Evolutionary conservation across 2,797 vertebrate species (phyloP).

Genomic region (Acanthurus tractus): DNA sequence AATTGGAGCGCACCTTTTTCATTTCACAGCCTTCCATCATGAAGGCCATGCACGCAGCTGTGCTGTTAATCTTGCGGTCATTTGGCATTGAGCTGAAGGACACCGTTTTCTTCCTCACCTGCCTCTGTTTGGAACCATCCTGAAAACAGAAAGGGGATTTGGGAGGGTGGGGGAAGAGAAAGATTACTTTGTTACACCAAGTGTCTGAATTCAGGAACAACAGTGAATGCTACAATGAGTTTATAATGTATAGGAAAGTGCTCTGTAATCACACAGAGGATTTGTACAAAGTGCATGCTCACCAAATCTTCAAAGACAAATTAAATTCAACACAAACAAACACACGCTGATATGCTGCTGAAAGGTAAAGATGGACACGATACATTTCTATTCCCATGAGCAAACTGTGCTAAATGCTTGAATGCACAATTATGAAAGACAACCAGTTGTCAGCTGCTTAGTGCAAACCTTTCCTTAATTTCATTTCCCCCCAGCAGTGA

Average conservation of each 20-base stretch:
- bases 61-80: constrained; percentile 94
- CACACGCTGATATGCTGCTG: constrained; percentile 17
- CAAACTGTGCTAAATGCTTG: constrained; percentile 2
- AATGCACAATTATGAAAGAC: constrained; percentile 19
- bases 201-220: constrained; percentile 18
- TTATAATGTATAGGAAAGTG: constrained; percentile 3
- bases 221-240: neutral
- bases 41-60: constrained; percentile 94
- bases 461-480: constrained; percentile 14
- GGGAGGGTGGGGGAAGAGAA: constrained; percentile 28
- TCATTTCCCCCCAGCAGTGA: constrained; percentile 12
- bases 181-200: constrained; percentile 43
- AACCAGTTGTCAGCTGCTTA: constrained; percentile 15
- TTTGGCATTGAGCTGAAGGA: constrained; percentile 95
- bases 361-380: constrained; percentile 21
- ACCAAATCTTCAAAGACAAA: constrained; percentile 9
- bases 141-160: constrained; percentile 69
- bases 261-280: constrained; percentile 9
- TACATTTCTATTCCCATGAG: neutral
- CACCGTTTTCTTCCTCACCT: constrained; percentile 92
- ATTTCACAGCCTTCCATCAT: constrained; percentile 97
- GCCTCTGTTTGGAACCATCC: constrained; percentile 91
- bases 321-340: constrained; percentile 31
- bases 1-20: constrained; percentile 96
- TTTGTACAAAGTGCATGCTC: constrained; percentile 17